Conservation (phyloP, 2,797 vertebrate genomes). For the Chelmon rostratus region DNA sequence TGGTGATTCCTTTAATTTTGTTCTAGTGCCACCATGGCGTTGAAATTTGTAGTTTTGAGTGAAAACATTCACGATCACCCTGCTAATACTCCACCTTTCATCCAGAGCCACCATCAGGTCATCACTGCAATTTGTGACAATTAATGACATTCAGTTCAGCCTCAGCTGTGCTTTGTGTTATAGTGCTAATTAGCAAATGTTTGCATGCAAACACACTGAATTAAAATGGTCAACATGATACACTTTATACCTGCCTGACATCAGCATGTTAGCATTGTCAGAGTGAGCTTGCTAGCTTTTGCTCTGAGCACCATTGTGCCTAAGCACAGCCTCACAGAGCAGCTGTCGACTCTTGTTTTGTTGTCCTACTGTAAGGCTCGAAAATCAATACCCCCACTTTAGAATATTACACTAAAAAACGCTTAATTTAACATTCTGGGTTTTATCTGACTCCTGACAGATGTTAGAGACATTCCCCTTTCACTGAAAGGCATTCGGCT, state of each 20-base stretch:
- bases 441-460: slow-evolving; percentile 15
- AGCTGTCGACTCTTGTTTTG: too few relatives aligned
- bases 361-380: neutral
- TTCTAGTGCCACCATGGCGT: neutral
- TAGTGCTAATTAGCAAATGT: neutral
- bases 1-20: neutral
- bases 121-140: too few relatives aligned
- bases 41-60: too few relatives aligned
- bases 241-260: neutral
- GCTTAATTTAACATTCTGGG: neutral
- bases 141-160: neutral
- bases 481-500: slow-evolving; percentile 1
- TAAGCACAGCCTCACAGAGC: neutral
- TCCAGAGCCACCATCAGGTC: too few relatives aligned
- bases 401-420: neutral
- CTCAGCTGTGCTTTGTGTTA: neutral
- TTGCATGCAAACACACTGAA: neutral
- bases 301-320: neutral
- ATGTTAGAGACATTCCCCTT: neutral
- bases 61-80: too few relatives aligned
- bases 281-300: neutral
- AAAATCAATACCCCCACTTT: neutral
- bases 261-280: neutral
- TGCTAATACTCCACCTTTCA: neutral
- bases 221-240: too few relatives aligned